Evolutionary conservation across 2,113 vertebrate genomes (phyloP).

Genomic region (Physeter macrocephalus): DNA sequence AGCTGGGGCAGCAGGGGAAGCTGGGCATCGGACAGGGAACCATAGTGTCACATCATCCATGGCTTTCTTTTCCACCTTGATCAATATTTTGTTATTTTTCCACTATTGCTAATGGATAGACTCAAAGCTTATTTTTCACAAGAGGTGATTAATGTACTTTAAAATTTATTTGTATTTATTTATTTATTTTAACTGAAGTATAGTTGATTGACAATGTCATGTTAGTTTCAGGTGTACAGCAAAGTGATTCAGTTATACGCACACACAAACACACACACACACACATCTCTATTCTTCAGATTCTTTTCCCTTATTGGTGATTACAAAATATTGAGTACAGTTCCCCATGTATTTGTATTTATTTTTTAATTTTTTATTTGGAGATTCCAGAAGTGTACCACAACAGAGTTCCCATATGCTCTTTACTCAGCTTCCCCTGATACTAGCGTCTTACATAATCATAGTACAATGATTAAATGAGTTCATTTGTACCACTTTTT

Average conservation of each 20-base stretch:
- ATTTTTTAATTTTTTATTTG: background rate
- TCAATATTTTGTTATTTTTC: background rate
- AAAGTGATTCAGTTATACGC: background rate
- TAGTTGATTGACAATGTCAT: background rate
- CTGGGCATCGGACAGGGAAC: background rate
- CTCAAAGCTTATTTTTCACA: background rate
- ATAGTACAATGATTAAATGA: background rate
- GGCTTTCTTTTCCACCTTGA: background rate
- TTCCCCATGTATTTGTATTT: background rate
- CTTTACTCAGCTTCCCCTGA: background rate
- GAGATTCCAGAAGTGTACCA: background rate
- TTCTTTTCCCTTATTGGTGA: background rate
- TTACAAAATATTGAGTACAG: background rate
- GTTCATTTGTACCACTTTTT: background rate
- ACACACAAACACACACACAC: background rate
- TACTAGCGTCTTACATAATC: background rate
- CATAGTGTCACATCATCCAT: background rate
- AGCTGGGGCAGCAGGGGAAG: background rate
- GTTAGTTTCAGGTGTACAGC: background rate
- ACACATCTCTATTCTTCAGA: background rate
- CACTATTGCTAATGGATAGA: background rate
- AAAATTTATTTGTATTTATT: background rate
- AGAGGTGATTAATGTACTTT: background rate
- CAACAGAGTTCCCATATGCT: background rate
- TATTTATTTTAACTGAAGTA: background rate